Conservation (phyloP, 2,797 vertebrate genomes). For the Muraenolepis orangiensis region DNA sequence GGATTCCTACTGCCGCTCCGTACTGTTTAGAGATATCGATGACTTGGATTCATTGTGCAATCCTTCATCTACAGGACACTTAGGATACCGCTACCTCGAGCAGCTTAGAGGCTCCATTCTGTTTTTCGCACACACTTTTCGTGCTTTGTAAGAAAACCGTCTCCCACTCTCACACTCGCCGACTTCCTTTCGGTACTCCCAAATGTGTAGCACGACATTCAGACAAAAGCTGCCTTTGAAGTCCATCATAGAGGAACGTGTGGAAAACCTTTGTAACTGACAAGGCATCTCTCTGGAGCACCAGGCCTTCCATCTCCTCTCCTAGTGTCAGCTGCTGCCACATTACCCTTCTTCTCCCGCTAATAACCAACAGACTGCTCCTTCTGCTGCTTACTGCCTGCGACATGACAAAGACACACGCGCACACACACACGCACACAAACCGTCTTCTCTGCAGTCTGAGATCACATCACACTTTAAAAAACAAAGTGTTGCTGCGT, state of each 20-base stretch:
- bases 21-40: not conserved
- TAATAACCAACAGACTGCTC: not conserved
- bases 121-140: not conserved
- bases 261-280: not conserved
- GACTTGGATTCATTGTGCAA: not conserved
- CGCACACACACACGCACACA: slow-evolving; percentile 12
- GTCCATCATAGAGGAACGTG: not conserved
- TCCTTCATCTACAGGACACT: not conserved
- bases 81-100: not conserved
- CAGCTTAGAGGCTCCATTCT: not conserved
- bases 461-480: slow-evolving; percentile 70
- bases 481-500: slow-evolving; percentile 58
- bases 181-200: not conserved
- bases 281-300: not conserved
- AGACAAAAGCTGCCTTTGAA: not conserved
- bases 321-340: not conserved
- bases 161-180: not conserved
- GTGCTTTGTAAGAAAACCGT: not conserved
- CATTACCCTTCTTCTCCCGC: not conserved
- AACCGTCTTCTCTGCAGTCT: slow-evolving; percentile 55
- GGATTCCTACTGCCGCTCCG: not conserved
- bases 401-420: not conserved
- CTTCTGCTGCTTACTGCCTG: not conserved
- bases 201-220: not conserved
- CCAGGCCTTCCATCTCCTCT: not conserved